Base-by-base conservation (phyloP, 2,113 vertebrate species). In the Halichoerus grypus region DNA sequence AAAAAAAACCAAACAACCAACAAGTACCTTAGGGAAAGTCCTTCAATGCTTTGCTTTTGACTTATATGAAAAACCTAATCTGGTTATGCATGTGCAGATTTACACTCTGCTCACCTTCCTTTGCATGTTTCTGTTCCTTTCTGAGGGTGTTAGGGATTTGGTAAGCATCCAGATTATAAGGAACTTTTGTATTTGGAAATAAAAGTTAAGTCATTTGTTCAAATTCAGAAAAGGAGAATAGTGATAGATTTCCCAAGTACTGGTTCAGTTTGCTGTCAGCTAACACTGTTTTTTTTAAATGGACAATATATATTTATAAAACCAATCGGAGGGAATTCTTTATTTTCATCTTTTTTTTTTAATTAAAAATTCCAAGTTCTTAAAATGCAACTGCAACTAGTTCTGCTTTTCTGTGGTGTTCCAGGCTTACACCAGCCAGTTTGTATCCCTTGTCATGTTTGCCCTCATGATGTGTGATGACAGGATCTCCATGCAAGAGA, bases 401-500 rank as follows among this genome's bases (percentile, higher is more conserved):
- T 69, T 53, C 15, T 55, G 51, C 19, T 39, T 39, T 81, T 67
- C 55, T 79, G 61, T 90, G 61, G 6, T 77, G 7, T 80, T 86
- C 1, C 46, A 99, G 99, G 99, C 99, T 28, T 99, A 99, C 77
- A 99, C 99, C 93, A 99, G 99, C 98, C 99, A 99, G 98, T 99
- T 99, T 84, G 99, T 99, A 88, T 99, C 99, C 4, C 98, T 99
- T 36, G 99, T 99, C 98, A 99, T 99, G 99, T 99, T 99, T 95
- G 99, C 99, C 0, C 99, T 99, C 63, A 98, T 99, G 99, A 99
- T 99, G 99, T 99, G 99, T 1, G 99, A 99, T 2, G 99, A 99
- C 98, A 99, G 99, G 65, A 99, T 99, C 97, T 99, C 99, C 16
- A 99, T 99, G 99, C 99, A 99, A 98, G 99, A 99, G n/a, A 98